These are phyloP conservation scores for Champsocephalus gunnari DNA, from an alignment of 2,797 vertebrate species.

Conservation along the genomic window DNA sequence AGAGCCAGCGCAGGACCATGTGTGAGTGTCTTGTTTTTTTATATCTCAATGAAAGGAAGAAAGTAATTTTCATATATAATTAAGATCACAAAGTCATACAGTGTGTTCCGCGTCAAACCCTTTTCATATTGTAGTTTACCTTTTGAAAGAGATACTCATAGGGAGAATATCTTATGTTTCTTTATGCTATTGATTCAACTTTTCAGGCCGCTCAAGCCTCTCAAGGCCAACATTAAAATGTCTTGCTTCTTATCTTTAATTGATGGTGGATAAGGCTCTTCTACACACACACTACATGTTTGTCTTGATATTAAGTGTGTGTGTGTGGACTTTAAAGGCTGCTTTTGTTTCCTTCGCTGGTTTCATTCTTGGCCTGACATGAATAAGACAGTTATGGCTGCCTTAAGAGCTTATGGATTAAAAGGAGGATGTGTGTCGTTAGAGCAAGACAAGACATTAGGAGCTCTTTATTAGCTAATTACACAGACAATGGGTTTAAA, in stretches of 20 bases:
- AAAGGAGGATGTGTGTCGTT: slow-evolving; percentile 73
- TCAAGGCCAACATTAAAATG: slow-evolving; percentile 78
- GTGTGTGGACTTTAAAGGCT: slow-evolving; percentile 76
- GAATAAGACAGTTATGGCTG: slow-evolving; percentile 74
- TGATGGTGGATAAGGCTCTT: slow-evolving; percentile 78
- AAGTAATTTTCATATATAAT: slow-evolving; percentile 61
- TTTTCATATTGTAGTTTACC: slow-evolving; percentile 38
- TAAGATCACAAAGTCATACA: slow-evolving; percentile 8
- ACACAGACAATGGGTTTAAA: slow-evolving; percentile 74
- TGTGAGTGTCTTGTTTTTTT: slow-evolving; percentile 6
- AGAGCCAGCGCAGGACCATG: background rate
- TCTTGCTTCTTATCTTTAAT: slow-evolving; percentile 79
- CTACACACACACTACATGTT: slow-evolving; percentile 63
- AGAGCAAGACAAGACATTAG: slow-evolving; percentile 82
- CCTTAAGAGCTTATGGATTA: slow-evolving; percentile 83
- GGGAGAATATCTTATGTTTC: slow-evolving; percentile 59
- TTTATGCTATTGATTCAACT: slow-evolving; percentile 71
- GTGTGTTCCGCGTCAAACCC: background rate
- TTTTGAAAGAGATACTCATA: slow-evolving; percentile 46
- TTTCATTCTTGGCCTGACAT: slow-evolving; percentile 74
- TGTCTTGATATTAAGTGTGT: slow-evolving; percentile 71
- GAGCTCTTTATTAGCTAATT: slow-evolving; percentile 82
- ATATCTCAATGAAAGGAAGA: slow-evolving; percentile 30
- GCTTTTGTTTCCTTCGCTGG: slow-evolving; percentile 81
- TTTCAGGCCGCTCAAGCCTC: slow-evolving; percentile 71